Conservation (phyloP, 2,888 invertebrate species). For the Tachina lurida region DNA sequence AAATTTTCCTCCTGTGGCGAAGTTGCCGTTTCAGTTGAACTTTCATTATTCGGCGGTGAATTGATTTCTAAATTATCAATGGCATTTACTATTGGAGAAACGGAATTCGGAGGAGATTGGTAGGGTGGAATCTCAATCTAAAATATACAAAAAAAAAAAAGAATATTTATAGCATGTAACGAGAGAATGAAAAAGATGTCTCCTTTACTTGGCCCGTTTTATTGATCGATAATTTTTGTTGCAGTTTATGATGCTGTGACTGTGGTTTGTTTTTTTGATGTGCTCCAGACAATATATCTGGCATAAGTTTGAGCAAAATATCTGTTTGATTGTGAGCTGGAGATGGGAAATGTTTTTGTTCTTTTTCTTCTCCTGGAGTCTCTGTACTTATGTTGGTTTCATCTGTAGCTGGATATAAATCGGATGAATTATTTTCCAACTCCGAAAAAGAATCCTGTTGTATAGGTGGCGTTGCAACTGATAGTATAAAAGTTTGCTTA, state of each 20-base stretch:
- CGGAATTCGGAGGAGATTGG: conserved; percentile 53
- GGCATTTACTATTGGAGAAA: conserved; percentile 53
- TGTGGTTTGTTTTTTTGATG: conserved; percentile 32
- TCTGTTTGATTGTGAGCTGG: conserved; percentile 72
- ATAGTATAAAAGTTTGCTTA: conserved; percentile 75
- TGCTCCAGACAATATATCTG: conserved; percentile 61
- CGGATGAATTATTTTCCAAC: conserved; percentile 71
- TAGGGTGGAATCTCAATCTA: conserved; percentile 74
- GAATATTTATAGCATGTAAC: neutral
- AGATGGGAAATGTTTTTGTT: conserved; percentile 76
- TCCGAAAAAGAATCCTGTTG: conserved; percentile 74
- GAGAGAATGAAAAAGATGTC: neutral
- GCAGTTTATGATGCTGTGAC: conserved; percentile 54
- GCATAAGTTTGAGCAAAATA: conserved; percentile 49
- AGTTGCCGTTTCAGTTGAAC: conserved; percentile 58
- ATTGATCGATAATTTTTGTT: conserved; percentile 70
- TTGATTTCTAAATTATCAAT: conserved; percentile 30
- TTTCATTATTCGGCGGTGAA: conserved; percentile 67
- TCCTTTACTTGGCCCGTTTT: conserved; percentile 71
- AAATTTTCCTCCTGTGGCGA: conserved; percentile 46
- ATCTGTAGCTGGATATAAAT: conserved; percentile 69
- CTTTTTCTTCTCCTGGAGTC: conserved; percentile 58
- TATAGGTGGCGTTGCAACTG: conserved; percentile 74
- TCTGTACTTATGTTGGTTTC: conserved; percentile 55
- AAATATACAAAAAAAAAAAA: conserved; percentile 22